Evolutionary conservation across 1,140 invertebrate genomes (phyloP), one percentile per base, ranked within the genome.

Genomic region (Agraylea sexmaculata): DNA sequence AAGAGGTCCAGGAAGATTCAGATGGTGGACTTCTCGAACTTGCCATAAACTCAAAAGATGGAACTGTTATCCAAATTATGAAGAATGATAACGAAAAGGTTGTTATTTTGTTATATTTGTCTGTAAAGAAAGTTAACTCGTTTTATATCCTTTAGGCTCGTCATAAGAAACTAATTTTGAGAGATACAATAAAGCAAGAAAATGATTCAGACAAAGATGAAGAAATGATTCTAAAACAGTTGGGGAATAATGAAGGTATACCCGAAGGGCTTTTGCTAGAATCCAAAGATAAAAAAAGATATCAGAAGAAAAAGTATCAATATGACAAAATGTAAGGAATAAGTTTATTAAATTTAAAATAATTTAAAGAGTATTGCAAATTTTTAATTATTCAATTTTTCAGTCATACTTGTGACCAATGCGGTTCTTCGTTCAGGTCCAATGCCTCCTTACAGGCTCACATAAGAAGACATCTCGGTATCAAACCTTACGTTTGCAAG

Each of bases 401-500:
- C 47, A 68, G 65, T 5, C 65, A 68, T 21, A 64, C 59, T 0
- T 68, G 65, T 33, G 63, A 68, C 37, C 65, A 64, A 4, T 68
- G 65, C 27, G 62, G 63, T 0, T 53, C 61, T 1, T 63, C 65
- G 3, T 68, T 68, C 38, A 59, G 61, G 1, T 68, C 65, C 0
- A 68, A 68, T 25, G 62, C 65, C 8, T 64, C 65, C 0, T 49
- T 68, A 11, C 65, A 68, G 42, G 63, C 65, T 5, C 65, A 68
- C 31, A 65, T 68, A 21, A 54, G 65, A 22, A 47, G 65, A 15
- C 65, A 68, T 56, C 51, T 66, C n/a, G 65, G 65, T 17, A 68
- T 68, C 47, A 68, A 68, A 40, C 65, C 65, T 0, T 68, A 62
- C 40, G 61, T 63, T 0, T 68, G 65, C 62, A 68, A 58, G 65